Evolutionary conservation across 2,113 vertebrate species (phyloP).

Genomic region (Porphyrio hochstetteri): DNA sequence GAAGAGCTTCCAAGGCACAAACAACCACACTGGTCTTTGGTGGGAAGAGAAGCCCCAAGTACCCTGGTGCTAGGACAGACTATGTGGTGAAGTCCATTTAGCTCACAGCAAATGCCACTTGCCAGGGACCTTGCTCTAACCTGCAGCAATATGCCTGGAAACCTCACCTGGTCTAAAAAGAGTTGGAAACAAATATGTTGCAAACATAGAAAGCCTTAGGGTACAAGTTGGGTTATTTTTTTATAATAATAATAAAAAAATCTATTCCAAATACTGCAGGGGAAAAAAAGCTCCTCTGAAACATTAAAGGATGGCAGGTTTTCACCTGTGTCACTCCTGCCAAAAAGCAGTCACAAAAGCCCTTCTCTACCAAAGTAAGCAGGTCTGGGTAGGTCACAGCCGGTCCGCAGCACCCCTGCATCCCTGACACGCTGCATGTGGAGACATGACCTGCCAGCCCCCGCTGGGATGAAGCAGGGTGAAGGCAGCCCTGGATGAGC

Average conservation of each 20-base stretch:
- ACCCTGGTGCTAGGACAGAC: accelerated
- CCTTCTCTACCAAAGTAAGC: background rate
- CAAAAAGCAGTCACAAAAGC: background rate
- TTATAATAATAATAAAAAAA: too few relatives aligned
- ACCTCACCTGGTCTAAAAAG: background rate
- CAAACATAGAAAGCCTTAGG: background rate
- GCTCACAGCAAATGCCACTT: accelerated
- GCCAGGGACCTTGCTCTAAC: background rate
- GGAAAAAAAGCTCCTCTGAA: background rate
- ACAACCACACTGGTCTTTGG: background rate
- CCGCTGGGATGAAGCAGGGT: too few relatives aligned
- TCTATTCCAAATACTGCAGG: background rate
- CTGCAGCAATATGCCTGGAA: accelerated
- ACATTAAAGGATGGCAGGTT: background rate
- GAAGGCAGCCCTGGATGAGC: background rate
- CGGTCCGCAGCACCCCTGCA: background rate
- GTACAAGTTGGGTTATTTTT: background rate
- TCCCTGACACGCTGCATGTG: accelerated
- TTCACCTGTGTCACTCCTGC: background rate
- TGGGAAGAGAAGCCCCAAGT: background rate
- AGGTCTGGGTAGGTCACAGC: background rate
- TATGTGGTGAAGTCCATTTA: accelerated
- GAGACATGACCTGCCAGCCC: background rate
- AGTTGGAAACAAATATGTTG: background rate
- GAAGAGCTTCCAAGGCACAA: background rate